A percentile compares a stretch with the other conserved stretches of the same genome.
These are phyloP conservation scores for Lamprologus speciosus DNA, from an alignment of 2,113 vertebrate genomes.

Conservation along the genomic window DNA sequence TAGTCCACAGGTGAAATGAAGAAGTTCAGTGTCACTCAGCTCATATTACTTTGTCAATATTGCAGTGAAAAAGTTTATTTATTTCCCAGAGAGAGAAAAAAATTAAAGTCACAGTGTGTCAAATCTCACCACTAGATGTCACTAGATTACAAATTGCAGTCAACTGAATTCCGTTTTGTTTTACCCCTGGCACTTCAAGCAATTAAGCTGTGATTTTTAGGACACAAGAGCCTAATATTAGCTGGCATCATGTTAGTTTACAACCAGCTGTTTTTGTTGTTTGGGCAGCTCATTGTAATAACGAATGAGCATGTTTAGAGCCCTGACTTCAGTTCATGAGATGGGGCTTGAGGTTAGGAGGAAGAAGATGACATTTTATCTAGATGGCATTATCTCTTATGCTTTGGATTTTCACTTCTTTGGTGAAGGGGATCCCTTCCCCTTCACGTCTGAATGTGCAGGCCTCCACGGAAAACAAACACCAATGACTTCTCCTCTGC, in stretches of 20 bases:
- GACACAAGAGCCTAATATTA: not conserved
- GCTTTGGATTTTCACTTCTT: not conserved
- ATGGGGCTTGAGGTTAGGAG: not conserved
- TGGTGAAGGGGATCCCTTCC: not conserved
- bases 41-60: not conserved
- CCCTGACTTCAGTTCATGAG: not conserved
- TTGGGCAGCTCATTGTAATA: not conserved
- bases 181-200: not conserved
- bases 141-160: not conserved
- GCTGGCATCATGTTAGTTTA: not conserved
- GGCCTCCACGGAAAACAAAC: not conserved
- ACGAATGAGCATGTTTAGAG: not conserved
- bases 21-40: not conserved
- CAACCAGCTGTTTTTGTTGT: not conserved
- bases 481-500: not conserved
- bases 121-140: not conserved
- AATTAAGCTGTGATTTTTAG: not conserved
- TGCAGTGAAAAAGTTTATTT: not conserved
- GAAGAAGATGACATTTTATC: not conserved
- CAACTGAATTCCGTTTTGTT: not conserved
- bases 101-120: not conserved
- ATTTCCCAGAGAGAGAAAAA: not conserved
- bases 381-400: not conserved
- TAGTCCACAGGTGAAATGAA: not conserved
- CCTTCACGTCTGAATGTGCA: not conserved